These are phyloP conservation scores for Chaetogeoica ovagalla DNA, from an alignment of 2,888 invertebrate species.

Conservation along the genomic window DNA sequence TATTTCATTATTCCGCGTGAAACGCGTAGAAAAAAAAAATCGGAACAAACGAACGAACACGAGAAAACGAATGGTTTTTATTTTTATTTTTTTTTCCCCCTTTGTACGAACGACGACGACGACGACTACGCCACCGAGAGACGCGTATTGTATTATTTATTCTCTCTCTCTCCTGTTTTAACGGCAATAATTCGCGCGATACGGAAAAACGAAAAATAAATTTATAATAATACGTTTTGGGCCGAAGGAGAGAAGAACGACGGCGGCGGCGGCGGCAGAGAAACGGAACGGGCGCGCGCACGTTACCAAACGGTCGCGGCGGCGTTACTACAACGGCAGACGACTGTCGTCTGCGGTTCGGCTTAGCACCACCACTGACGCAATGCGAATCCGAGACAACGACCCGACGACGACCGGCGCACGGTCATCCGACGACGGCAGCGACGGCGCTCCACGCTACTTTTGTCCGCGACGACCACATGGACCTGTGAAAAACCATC, in stretches of 20 bases:
- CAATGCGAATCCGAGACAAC: constrained; percentile 51
- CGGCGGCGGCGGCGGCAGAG: too few species aligned
- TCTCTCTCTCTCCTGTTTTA: too few species aligned
- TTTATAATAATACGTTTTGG: too few species aligned
- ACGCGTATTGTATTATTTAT: background rate
- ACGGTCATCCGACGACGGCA: constrained; percentile 45
- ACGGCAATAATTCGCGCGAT: too few species aligned
- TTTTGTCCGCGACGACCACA: constrained; percentile 32
- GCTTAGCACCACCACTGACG: constrained; percentile 51
- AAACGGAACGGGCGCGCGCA: constrained; percentile 6
- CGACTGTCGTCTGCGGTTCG: constrained; percentile 22
- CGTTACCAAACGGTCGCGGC: constrained; percentile 41
- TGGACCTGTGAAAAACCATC: constrained; percentile 18
- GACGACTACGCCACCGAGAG: too few species aligned
- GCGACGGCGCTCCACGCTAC: constrained; percentile 31
- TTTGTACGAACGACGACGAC: too few species aligned
- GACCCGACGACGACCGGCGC: constrained; percentile 48
- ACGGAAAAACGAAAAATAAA: too few species aligned
- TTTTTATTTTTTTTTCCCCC: too few species aligned
- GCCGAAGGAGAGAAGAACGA: background rate
- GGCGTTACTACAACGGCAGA: constrained; percentile 29
- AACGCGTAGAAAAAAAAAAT: constrained; percentile 16
- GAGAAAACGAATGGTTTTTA: too few species aligned
- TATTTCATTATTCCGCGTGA: background rate
- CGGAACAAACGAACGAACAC: background rate